phyloP scores from a whole-genome alignment of 37 sponge, comb jelly and placozoan genomes.

The Spongilla lacustris region DNA sequence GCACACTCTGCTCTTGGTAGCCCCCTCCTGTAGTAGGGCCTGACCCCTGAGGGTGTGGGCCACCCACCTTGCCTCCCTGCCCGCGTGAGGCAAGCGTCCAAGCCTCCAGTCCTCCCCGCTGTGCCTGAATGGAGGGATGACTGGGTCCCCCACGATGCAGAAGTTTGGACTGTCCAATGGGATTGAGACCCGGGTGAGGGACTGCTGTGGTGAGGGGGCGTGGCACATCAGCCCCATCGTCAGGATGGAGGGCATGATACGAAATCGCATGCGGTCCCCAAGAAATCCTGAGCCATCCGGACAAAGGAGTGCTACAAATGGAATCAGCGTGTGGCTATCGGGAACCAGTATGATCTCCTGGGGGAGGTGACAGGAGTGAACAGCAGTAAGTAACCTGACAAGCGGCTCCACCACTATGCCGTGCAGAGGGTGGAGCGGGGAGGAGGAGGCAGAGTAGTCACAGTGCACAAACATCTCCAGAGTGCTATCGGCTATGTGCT shows the following conservation, averaged over 20 bases:
- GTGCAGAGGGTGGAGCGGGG: conserved; percentile 28
- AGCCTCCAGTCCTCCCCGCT: conserved; percentile 54
- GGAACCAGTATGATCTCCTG: conserved; percentile 48
- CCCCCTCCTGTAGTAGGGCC: conserved; percentile 62
- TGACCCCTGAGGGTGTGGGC: conserved; percentile 55
- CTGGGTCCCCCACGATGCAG: conserved; percentile 74
- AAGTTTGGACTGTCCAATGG: conserved; percentile 47
- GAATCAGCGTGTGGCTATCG: conserved; percentile 69
- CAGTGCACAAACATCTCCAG: conserved; percentile 51
- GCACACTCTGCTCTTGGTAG: conserved; percentile 60
- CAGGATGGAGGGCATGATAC: conserved; percentile 68
- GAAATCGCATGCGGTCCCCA: conserved; percentile 60
- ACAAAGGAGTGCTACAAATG: conserved; percentile 58
- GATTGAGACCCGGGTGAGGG: conserved; percentile 17
- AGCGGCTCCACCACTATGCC: conserved; percentile 42
- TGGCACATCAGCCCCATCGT: conserved; percentile 62
- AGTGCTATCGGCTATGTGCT: conserved; percentile 31
- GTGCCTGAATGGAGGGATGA: conserved; percentile 56
- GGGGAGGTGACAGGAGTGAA: neutral
- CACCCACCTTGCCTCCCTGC: conserved; percentile 61
- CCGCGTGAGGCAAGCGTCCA: conserved; percentile 66
- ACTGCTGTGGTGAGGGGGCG: conserved; percentile 19
- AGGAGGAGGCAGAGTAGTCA: neutral
- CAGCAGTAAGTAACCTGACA: conserved; percentile 11
- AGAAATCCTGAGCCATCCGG: conserved; percentile 32